Evolutionary conservation across 1,140 invertebrate genomes (phyloP).

Genomic region (Dendrolimus kikuchii): DNA sequence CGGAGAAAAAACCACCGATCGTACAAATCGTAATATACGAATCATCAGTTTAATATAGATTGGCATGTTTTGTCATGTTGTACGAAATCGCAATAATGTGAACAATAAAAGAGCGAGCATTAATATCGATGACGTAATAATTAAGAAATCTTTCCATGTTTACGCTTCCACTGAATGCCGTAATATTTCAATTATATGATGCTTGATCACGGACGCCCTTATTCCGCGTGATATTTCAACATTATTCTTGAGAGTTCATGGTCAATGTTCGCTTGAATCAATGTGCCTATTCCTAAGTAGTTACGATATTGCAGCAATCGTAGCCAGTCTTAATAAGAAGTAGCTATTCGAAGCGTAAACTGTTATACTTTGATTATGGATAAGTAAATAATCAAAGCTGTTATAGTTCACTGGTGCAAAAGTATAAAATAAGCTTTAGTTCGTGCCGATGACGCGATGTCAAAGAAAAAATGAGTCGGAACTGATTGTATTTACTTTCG

Average conservation of each 20-base stretch:
- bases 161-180: slow-evolving; percentile 1
- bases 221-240: slow-evolving; percentile 16
- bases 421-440: no score
- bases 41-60: slow-evolving; percentile 76
- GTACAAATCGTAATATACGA: slow-evolving; percentile 91
- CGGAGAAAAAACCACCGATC: slow-evolving; percentile 74
- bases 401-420: no score
- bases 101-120: neutral
- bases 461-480: no score
- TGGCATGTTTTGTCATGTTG: no score
- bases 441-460: no score
- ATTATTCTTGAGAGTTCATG: slow-evolving; percentile 19
- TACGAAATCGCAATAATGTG: no score
- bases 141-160: neutral
- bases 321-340: no score
- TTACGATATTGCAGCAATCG: no score
- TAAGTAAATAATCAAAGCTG: no score
- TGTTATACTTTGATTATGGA: no score
- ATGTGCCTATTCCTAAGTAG: neutral
- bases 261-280: slow-evolving; percentile 11
- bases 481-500: no score
- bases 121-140: slow-evolving; percentile 4
- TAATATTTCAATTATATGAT: slow-evolving; percentile 12
- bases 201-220: slow-evolving; percentile 10
- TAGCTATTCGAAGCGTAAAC: no score